Conservation (phyloP, 2,113 vertebrate species). For the Arenaria interpres region DNA sequence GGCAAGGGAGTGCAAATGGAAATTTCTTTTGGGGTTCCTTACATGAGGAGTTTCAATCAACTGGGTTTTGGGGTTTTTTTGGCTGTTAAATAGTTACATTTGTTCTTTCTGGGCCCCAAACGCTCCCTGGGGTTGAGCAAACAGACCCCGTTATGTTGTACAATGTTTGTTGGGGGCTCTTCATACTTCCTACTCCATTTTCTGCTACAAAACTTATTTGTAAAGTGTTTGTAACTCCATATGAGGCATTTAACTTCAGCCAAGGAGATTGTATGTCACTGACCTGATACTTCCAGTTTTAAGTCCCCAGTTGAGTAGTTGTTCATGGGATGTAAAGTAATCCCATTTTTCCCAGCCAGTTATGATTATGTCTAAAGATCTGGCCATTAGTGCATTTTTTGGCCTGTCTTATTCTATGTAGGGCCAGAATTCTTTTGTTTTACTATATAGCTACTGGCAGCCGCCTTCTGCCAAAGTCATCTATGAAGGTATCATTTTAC, state of each 20-base stretch:
- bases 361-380: conserved; percentile 47
- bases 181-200: neutral
- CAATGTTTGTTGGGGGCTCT: neutral
- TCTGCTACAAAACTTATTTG: neutral
- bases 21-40: neutral
- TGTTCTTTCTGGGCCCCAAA: neutral
- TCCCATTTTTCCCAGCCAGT: conserved; percentile 41
- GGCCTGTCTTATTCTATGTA: conserved; percentile 32
- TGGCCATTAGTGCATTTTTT: conserved; percentile 47
- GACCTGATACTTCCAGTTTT: neutral
- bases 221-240: neutral
- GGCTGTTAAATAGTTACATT: neutral
- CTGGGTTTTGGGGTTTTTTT: neutral
- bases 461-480: conserved; percentile 27
- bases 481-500: conserved; percentile 49
- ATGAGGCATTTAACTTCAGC: neutral
- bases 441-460: conserved; percentile 44
- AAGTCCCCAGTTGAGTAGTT: conserved; percentile 1
- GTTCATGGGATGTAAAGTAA: conserved; percentile 37
- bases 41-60: neutral
- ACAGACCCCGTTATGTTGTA: neutral
- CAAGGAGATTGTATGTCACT: neutral
- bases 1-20: neutral
- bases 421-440: conserved; percentile 52
- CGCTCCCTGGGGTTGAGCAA: neutral